Evolutionary conservation across 30 jellyfish, hydroid and myxozoan genomes (phyloP), one percentile per base, ranked within the genome.

Genomic region (Aurelia aurita complex sp. Pacific): DNA sequence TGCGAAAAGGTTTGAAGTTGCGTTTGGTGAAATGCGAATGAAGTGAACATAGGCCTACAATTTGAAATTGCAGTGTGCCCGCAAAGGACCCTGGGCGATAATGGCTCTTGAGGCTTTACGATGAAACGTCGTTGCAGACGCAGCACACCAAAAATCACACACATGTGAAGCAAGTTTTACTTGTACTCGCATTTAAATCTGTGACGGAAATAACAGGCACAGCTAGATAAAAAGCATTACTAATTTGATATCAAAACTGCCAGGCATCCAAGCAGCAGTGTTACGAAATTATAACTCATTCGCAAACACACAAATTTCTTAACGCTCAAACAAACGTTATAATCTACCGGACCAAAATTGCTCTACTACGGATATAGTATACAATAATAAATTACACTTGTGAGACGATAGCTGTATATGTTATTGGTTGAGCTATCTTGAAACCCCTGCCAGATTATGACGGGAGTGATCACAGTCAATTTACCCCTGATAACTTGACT

Each of bases 121-220:
- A 46, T 46, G 15, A 5, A 9, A 46, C 57, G 57, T 1, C 57
- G 57, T 46, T 46, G 57, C 8, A 7, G 57, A 46, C 57, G 57
- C 57, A 46, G 15, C 57, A 46, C 77, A 50, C 34, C 2, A 64
- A 79, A 23, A 79, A 53, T 16, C 86, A 46, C 57, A 46, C 57
- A 46, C 13, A 46, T 46, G 57, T 46, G 57, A 79, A 73, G 93
- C 93, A 84, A 84, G 93, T 84, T 73, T 73, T 70, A 84, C 93
- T 84, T 84, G 93, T 73, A 84, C 84, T 84, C 87, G 80, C 90
- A 69, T 59, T 14, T 16, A 52, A 19, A n/a, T 74, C 87, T 84
- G 93, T 73, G 93, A 65, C 92, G 74, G 11, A 71, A 67, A 46
- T 82, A 82, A 23, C 84, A 64, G 88, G 87, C 93, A 84, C 87